Base-by-base conservation (phyloP, 2,888 invertebrate species). In the Dyspetes luteomarginatus region DNA sequence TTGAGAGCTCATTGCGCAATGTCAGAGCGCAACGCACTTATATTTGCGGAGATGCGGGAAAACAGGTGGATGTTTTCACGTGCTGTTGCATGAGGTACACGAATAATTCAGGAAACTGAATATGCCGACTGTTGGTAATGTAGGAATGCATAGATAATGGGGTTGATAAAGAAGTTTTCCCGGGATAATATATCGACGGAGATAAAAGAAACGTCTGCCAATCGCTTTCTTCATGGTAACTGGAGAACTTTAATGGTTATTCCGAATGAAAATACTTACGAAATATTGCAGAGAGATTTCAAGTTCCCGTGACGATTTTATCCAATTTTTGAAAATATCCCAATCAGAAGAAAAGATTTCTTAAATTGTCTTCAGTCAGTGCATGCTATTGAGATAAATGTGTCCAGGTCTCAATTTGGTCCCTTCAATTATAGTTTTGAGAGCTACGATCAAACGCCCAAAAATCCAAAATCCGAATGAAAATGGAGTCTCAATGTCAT, bases 1-100 rank as follows among this genome's bases (percentile, higher is more conserved):
- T 48, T 48, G 64, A 43, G 9, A 48, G 15, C 43, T 55, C 1
- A 50, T 74, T 74, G 74, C 74, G 65, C 73, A 74, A 67, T 24
- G 36, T 41, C 36, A n/a, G 55, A n/a, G 56, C 22, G 45, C n/a
- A 48, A 48, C 19, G 28, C 7, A 41, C 24, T 26, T 24, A 26
- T 0, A 43, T 56, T 4, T 26, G 41, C 15, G 48, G 19, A 36
- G 36, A 36, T 5, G 36, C 15, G 15, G 15, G 4, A 17, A 48
- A 81, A 81, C 77, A 77, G 81, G 74, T 74, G 78, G 78, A 69
- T 68, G 36, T 65, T 65, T 72, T 68, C 15, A 26, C 75, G 75
- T 64, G 76, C 56, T 79, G 74, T 81, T 81, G n/a, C n/a, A 50
- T 26, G 15, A 50, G 74, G 41, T 48, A n/a, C n/a, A n/a, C n/a